Percentiles rank a stretch among this genome's conserved stretches.
phyloP scores from a whole-genome alignment of 2,113 vertebrate genomes.

The Antechinus flavipes region DNA sequence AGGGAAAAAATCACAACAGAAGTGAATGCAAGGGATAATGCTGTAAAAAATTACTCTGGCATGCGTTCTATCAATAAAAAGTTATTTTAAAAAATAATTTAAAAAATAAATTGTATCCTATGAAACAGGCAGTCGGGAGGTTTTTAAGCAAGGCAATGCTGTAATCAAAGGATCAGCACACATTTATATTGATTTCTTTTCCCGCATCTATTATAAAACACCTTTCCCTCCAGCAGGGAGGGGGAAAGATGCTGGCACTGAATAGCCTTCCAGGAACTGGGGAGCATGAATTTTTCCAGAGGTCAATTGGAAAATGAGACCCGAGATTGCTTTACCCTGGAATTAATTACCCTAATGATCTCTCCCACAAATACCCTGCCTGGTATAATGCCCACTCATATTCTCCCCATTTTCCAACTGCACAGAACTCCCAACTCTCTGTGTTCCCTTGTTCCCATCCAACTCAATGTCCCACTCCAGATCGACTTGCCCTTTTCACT shows the following conservation, averaged over 20 bases:
- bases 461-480: neutral
- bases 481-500: neutral
- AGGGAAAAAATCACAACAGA: too few relatives aligned
- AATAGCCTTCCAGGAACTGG: neutral
- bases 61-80: too few relatives aligned
- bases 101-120: neutral
- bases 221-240: neutral
- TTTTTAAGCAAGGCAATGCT: neutral
- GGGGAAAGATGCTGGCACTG: neutral
- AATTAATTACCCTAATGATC: neutral
- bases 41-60: too few relatives aligned
- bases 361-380: neutral
- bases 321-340: neutral
- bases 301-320: neutral
- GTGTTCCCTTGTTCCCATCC: neutral
- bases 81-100: too few relatives aligned
- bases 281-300: too few relatives aligned
- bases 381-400: neutral
- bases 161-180: neutral
- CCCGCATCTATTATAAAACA: neutral
- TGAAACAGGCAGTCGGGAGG: neutral
- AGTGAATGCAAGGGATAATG: too few relatives aligned
- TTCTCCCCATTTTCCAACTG: neutral
- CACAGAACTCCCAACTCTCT: neutral
- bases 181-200: neutral